phyloP scores from a whole-genome alignment of 2,113 vertebrate species.

The Campylomormyrus numenius region DNA sequence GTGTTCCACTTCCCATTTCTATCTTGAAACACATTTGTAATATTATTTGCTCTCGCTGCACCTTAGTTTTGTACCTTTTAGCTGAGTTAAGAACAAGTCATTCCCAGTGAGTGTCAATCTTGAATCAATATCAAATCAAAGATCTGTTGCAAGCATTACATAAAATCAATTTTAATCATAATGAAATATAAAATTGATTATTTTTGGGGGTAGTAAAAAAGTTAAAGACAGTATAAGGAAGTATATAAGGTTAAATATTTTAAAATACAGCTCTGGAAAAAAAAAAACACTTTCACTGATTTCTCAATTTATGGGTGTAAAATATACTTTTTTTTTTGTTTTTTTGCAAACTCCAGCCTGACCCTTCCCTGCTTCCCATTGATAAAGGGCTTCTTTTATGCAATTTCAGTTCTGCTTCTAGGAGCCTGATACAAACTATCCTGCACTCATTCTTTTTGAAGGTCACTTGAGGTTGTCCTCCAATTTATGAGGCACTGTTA shows the following conservation, averaged over 20 bases:
- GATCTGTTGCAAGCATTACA: not conserved
- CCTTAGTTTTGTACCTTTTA: not conserved
- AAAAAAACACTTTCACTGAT: not conserved
- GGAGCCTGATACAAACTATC: too few relatives aligned
- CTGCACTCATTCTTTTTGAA: not conserved
- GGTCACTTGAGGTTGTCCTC: not conserved
- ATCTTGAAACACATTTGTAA: not conserved
- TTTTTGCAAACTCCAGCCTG: too few relatives aligned
- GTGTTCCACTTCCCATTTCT: conserved; percentile 19
- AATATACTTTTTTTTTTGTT: too few relatives aligned
- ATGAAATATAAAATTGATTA: not conserved
- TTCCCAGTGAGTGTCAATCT: not conserved
- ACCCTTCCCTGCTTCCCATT: too few relatives aligned
- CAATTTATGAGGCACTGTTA: not conserved
- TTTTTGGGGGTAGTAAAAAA: not conserved
- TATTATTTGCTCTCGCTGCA: not conserved
- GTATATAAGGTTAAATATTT: not conserved
- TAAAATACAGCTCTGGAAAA: not conserved
- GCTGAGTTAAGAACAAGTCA: not conserved
- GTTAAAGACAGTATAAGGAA: not conserved
- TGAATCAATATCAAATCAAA: not conserved
- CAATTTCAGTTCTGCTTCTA: too few relatives aligned
- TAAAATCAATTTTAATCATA: not conserved
- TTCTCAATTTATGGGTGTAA: not conserved
- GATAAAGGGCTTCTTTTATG: too few relatives aligned